Conservation (phyloP, 2,113 vertebrate species). For the Semnornis frantzii region DNA sequence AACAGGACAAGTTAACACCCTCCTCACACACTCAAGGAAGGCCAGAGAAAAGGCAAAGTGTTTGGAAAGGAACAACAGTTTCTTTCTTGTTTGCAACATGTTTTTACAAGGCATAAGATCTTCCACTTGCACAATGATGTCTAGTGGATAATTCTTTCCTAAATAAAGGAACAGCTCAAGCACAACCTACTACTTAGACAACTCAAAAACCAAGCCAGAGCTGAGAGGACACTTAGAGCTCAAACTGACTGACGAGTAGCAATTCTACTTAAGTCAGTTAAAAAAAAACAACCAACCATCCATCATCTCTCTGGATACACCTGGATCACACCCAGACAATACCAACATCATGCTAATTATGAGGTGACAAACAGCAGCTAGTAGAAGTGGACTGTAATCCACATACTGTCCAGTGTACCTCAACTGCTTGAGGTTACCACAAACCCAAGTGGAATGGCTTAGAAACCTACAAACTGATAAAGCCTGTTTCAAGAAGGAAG, state of each 20-base stretch:
- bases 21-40: accelerated
- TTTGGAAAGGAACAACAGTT: not conserved
- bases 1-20: not conserved
- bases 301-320: not conserved
- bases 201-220: not conserved
- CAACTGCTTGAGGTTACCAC: not conserved
- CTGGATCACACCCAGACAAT: not conserved
- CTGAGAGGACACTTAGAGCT: not conserved
- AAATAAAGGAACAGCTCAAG: not conserved
- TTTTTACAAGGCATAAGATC: not conserved
- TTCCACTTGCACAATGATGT: not conserved
- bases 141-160: not conserved
- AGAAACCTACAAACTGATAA: not conserved
- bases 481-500: not conserved
- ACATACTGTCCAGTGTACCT: not conserved
- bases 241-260: not conserved
- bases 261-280: not conserved
- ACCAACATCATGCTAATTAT: not conserved
- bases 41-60: not conserved
- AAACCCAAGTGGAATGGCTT: not conserved
- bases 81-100: not conserved
- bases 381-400: not conserved
- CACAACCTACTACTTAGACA: not conserved
- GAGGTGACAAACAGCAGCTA: not conserved
- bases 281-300: not conserved